phyloP scores from a whole-genome alignment of 2,797 vertebrate species.

The Neolamprologus multifasciatus region DNA sequence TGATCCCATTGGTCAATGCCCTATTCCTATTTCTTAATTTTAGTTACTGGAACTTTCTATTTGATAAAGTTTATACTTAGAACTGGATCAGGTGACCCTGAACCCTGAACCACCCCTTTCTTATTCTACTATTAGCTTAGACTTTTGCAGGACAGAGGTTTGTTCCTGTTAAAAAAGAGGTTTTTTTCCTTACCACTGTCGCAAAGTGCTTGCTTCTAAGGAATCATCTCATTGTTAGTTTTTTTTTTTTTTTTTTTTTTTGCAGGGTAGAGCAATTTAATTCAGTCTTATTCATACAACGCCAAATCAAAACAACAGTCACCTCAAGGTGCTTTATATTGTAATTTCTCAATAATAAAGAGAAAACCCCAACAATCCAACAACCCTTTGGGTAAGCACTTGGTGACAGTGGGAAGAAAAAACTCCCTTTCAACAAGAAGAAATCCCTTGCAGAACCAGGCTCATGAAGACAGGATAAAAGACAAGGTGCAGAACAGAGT shows the following conservation, averaged over 20 bases:
- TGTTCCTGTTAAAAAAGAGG: neutral
- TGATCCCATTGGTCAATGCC: neutral
- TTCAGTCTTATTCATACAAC: neutral
- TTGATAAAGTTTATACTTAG: neutral
- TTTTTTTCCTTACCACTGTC: neutral
- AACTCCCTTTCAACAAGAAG: neutral
- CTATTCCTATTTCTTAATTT: neutral
- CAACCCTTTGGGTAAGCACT: neutral
- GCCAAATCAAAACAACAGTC: neutral
- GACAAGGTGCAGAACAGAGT: neutral
- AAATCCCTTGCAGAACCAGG: neutral
- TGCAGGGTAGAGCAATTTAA: neutral
- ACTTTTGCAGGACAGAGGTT: neutral
- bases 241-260: too few relatives aligned
- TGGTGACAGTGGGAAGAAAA: neutral
- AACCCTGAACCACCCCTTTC: neutral
- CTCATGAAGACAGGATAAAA: neutral
- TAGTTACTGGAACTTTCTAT: neutral
- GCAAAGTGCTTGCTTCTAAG: neutral
- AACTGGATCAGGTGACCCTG: neutral
- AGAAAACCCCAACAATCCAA: neutral
- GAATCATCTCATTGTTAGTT: neutral
- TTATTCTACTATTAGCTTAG: neutral
- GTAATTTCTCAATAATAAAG: neutral
- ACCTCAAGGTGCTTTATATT: neutral